Evolutionary conservation across 2,797 vertebrate species (phyloP), one percentile per base, ranked within the genome.

Genomic region (Pitangus sulphuratus): DNA sequence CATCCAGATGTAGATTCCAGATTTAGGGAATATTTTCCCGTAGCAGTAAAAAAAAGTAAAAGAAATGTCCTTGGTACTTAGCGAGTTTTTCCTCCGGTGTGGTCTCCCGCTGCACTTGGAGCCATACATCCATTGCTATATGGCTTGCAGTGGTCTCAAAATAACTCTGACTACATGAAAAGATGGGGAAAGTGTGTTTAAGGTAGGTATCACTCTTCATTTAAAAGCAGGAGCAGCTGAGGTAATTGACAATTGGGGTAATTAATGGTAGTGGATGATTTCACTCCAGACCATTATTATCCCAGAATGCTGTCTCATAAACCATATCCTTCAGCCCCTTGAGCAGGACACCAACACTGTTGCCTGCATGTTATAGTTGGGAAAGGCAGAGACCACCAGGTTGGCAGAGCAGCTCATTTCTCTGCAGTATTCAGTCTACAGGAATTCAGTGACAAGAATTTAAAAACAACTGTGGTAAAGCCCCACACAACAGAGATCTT

Each of bases 1-100:
- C 76, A 96, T 93, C 93, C 96, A 96, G 93, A 95, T 96, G 94
- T 96, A 51, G 28, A 96, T 95, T 97, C 50, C 50, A 51, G 50
- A 97, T 97, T 97, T 97, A 85, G 92, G 94, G 94, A 97, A 96
- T 97, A 89, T 97, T 97, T 98, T 97, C 97, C 97, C 97, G 95
- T 35, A 87, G 31, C 37, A 40, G 93, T 66, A 96, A 93, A 82
- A 97, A 97, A 95, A 95, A 93, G 95, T 89, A 37, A 85, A 93
- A 97, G 80, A 93, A 95, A 93, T 96, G 65, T 87, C 87, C 84
- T 87, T 95, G 95, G 96, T 91, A 77, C n/a, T 62, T 94, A 78
- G 92, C 82, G 57, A 74, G 76, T 91, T 96, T 97, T 97, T 91
- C 90, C 84, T 89, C 64, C 77, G 2, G 57, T 85, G 91, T 72